Evolutionary conservation across 2,113 vertebrate species (phyloP), one percentile per base, ranked within the genome.

Genomic region (Oncorhynchus masou): DNA sequence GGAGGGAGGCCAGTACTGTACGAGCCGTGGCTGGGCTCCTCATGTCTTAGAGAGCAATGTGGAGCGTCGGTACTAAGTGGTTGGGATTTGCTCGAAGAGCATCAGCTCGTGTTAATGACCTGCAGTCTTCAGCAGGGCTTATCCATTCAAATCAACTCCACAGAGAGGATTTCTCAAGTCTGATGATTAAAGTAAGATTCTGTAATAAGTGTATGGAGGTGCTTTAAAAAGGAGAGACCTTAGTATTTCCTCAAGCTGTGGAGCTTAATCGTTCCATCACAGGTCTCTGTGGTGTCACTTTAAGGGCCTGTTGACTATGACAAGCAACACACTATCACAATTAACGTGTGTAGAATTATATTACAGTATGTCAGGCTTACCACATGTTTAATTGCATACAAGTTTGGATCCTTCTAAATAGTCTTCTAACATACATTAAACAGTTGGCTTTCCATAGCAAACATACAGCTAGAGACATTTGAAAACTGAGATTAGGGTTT

Each of bases 171-270:
- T 87, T 86, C 90, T 83, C 73, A 81, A 89, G 86, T 77, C 77
- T 73, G 76, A 81, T 90, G 87, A 92, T 91, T 90, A 83, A 92
- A 91, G 91, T 88, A 91, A 82, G 83, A 85, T 87, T 83, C 83
- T 81, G 84, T 91, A 90, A 87, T 86, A 85, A 87, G 84, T 85
- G 84, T 77, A 75, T 88, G 78, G 76, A 87, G 85, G 86, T 91
- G 65, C 15, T 82, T 49, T 45, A 83, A 81, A 80, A 73, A 85
- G n/a, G 66, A 75, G 67, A 84, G 79, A 85, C 15, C 13, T 5
- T 67, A 67, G 4, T 29, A 27, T 67, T 2, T 67, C 13, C 12
- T 27, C 65, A 64, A n/a, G 62, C 39, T 39, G 39, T 39, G 39
- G 25, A 19, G 25, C 13, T 5, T 54, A 19, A 54, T 15, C 51